Evolutionary conservation across 2,888 invertebrate genomes (phyloP), one percentile per base, ranked within the genome.

Genomic region (Dryobotodes eremita): DNA sequence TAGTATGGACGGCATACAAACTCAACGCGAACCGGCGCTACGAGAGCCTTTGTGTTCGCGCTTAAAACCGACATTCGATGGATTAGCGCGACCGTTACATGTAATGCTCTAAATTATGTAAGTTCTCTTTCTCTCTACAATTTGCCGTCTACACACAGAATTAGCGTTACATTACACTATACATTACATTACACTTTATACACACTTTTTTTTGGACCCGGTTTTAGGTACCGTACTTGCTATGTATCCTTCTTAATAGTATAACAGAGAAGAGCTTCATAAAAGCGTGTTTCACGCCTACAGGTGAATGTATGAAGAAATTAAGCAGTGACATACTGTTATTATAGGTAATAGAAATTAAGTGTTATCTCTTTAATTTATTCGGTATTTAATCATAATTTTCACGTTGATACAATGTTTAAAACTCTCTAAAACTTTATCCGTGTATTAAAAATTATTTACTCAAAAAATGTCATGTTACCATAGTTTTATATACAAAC

Each of bases 401-500:
- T 8, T 55, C 7, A 53, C 71, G 17, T 50, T 48, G n/a, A 57
- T 50, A 31, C 31, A 46, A 64, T 53, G 5, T 64, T 75, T 8
- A 59, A 71, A 77, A 64, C 17, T 55, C 8, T 48, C n/a, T 31
- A 42, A n/a, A n/a, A n/a, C n/a, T n/a, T n/a, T n/a, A n/a, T n/a
- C 31, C 10, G 4, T 26, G 23, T 8, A n/a, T 71, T 64, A 61
- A 71, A 71, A 84, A 64, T 23, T 3, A 17, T 66, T 65, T 48
- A 61, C 42, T 15, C 17, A 48, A 68, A 82, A 83, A 59, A 74
- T 57, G 7, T 61, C 53, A 62, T 57, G 31, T 62, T 68, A 50
- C 48, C 46, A 64, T 74, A 72, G 55, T 74, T 79, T 65, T 75
- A 79, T 69, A 87, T 50, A 77, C 80, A 87, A 84, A 88, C 79